These are phyloP conservation scores for Unio pictorum DNA, from an alignment of 2,888 invertebrate genomes.

Conservation along the genomic window DNA sequence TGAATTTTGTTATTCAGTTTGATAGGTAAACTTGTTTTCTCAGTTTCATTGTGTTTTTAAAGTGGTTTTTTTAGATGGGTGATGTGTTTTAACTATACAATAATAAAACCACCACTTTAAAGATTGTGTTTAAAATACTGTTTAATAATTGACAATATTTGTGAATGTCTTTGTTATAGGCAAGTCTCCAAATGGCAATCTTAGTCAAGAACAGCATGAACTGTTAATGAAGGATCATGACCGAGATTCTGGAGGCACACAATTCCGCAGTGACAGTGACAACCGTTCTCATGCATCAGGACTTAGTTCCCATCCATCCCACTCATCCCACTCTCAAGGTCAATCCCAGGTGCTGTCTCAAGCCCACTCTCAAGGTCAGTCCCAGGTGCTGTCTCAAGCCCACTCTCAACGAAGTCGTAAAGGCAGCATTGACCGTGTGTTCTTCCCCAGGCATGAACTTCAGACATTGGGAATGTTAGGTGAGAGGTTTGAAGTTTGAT, in stretches of 20 bases:
- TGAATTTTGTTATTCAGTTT: no score
- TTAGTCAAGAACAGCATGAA: conserved; percentile 69
- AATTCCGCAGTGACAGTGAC: conserved; percentile 73
- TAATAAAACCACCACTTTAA: no score
- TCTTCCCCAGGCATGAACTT: conserved; percentile 80
- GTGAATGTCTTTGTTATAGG: no score
- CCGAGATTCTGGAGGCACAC: conserved; percentile 68
- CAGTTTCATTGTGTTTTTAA: no score
- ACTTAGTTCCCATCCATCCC: conserved; percentile 65
- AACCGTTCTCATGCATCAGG: conserved; percentile 71
- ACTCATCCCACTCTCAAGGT: conserved; percentile 70
- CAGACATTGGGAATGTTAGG: conserved; percentile 76
- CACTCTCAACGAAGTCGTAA: conserved; percentile 52
- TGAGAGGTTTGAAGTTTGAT: conserved; percentile 46
- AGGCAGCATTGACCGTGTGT: conserved; percentile 82
- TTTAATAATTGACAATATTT: no score
- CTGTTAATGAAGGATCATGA: conserved; percentile 67
- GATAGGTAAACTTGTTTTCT: no score
- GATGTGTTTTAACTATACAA: no score
- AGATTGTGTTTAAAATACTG: no score
- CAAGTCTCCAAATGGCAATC: conserved; percentile 72
- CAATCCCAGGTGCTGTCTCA: conserved; percentile 31
- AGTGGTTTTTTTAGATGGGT: no score
- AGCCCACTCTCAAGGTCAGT: conserved; percentile 67
- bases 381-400: conserved; percentile 28